phyloP scores from a whole-genome alignment of 1,140 invertebrate genomes.

The Drosophila baimaii region DNA sequence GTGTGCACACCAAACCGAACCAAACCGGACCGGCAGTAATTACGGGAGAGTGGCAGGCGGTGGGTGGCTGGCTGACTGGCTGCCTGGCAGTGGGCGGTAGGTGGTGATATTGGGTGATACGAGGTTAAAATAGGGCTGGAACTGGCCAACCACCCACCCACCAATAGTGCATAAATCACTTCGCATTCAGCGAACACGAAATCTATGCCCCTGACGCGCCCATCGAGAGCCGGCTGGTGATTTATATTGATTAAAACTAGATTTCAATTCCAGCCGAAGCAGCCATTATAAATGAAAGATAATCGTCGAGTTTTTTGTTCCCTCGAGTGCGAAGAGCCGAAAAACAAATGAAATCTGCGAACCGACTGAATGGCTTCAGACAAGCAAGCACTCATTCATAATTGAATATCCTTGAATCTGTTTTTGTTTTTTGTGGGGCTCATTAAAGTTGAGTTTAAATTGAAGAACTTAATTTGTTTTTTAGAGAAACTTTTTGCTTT shows the following conservation, averaged over 20 bases:
- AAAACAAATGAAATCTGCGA: constrained; percentile 23
- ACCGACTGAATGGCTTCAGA: constrained; percentile 1
- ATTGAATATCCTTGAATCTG: constrained; percentile 16
- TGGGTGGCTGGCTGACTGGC: too few species aligned
- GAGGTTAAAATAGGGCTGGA: background rate
- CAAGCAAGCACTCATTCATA: constrained; percentile 10
- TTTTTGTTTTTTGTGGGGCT: background rate
- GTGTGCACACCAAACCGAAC: constrained; percentile 22
- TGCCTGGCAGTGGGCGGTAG: too few species aligned
- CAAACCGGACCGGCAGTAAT: constrained; percentile 51
- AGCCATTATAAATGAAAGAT: constrained; percentile 50
- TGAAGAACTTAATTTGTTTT: background rate
- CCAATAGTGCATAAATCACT: constrained; percentile 62
- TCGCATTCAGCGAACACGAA: constrained; percentile 61
- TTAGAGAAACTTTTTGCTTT: background rate
- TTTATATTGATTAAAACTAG: constrained; percentile 65
- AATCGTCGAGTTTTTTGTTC: constrained; percentile 30
- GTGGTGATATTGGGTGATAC: background rate
- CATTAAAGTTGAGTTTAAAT: constrained; percentile 7
- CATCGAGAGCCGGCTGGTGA: constrained; percentile 47
- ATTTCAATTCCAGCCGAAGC: constrained; percentile 53
- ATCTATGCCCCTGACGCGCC: constrained; percentile 63
- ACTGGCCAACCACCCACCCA: constrained; percentile 18
- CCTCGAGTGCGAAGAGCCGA: constrained; percentile 2
- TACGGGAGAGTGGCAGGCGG: constrained; percentile 46